A percentile compares a stretch with the other conserved stretches of the same genome.
phyloP scores from a whole-genome alignment of 2,888 invertebrate genomes.

The Pristionchus mayeri region DNA sequence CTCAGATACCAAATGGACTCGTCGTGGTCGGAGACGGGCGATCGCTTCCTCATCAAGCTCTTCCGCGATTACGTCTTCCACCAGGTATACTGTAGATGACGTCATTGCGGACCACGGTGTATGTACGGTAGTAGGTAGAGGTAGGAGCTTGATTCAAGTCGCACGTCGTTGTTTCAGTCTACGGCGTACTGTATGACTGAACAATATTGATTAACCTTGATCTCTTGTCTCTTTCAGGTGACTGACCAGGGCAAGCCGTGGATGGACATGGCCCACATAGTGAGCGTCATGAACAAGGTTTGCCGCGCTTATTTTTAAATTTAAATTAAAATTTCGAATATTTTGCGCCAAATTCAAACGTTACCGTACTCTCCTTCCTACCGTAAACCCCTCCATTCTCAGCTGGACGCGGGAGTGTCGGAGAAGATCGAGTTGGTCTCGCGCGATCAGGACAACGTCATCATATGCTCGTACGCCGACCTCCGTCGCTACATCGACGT shows the following conservation, averaged over 20 bases:
- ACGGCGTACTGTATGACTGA: too few relatives aligned
- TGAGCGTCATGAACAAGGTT: conserved; percentile 91
- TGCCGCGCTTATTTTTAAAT: neutral
- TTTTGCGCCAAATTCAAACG: too few relatives aligned
- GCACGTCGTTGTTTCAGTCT: too few relatives aligned
- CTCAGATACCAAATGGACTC: conserved; percentile 90
- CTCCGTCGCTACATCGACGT: conserved; percentile 83
- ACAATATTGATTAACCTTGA: neutral
- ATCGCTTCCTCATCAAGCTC: conserved; percentile 96
- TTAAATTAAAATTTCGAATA: neutral
- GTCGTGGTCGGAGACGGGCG: conserved; percentile 97
- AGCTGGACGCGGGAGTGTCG: conserved; percentile 79
- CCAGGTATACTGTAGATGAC: conserved; percentile 80
- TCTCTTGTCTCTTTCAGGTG: conserved; percentile 79
- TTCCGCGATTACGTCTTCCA: conserved; percentile 98
- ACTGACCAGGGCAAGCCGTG: conserved; percentile 93
- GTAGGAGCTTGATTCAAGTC: too few relatives aligned
- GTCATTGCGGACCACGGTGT: too few relatives aligned
- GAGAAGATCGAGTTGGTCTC: conserved; percentile 91
- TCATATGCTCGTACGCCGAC: conserved; percentile 95
- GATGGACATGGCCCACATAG: conserved; percentile 95
- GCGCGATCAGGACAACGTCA: conserved; percentile 90
- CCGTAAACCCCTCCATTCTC: conserved; percentile 53
- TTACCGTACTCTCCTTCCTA: too few relatives aligned
- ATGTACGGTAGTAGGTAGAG: neutral